Evolutionary conservation across 1,140 invertebrate genomes (phyloP), one percentile per base, ranked within the genome.

Genomic region (Eupeodes corollae): DNA sequence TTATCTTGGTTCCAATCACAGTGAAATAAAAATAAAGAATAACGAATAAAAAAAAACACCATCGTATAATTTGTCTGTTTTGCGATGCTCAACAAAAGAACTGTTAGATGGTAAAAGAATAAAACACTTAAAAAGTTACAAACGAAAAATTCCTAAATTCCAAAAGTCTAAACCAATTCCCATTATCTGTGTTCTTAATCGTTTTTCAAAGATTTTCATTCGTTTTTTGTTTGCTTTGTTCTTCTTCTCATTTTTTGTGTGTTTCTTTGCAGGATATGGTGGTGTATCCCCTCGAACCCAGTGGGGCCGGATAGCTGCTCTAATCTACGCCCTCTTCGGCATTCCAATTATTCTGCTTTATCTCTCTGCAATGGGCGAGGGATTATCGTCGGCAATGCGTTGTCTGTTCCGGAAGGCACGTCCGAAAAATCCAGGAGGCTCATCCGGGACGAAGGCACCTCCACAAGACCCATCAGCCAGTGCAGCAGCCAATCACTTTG

Each of bases 311-410:
- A 46, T 86, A 81, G 86, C 91, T 15, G 93, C 93, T 5, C 83
- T 94, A 46, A 69, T 89, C 15, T 95, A 94, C 69, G 89, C 90
- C 1, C 74, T 88, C 5, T 74, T 92, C 34, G 91, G 91, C 16
- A 93, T 95, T 51, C 92, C 91, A 5, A 70, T 95, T 41, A 90
- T 93, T 74, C 73, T 95, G 56, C 77, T 95, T 15, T 90, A 90
- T 65, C 72, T 91, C n/a, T 88, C 86, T 16, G 87, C 85, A 6
- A 81, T 88, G 26, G 87, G 87, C 9, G 86, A 88, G 51, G 79
- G 84, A 0, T 70, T 89, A 1, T 68, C 66, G 19, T 53, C 61
- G 10, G 55, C 56, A 8, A 68, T 68, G 61, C 61, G 66, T 11
- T 68, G 63, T 38, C 53, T 68, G 31, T 68, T 68, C 42, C 63